phyloP scores from a whole-genome alignment of 2,888 invertebrate genomes.

The Apodemia mormo region DNA sequence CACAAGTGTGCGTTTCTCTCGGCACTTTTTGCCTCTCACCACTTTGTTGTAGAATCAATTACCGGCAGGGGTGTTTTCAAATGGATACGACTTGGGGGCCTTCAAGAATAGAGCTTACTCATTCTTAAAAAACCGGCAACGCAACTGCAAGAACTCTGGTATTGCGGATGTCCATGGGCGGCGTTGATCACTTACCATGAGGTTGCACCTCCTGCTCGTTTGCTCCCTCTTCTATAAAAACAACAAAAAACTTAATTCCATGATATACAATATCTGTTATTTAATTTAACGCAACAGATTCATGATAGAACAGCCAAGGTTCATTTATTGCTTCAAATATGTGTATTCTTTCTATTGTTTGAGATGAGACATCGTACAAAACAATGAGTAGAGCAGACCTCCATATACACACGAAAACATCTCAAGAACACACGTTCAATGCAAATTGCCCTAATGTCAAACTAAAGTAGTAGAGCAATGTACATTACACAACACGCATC shows the following conservation, averaged over 20 bases:
- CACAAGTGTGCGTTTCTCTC: too few species aligned
- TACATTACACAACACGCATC: slow-evolving; percentile 68
- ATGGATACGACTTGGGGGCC: too few species aligned
- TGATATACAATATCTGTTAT: neutral
- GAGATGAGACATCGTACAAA: slow-evolving; percentile 35
- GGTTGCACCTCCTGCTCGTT: too few species aligned
- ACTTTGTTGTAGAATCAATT: too few species aligned
- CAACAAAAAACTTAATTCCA: neutral
- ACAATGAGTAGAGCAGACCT: slow-evolving; percentile 49
- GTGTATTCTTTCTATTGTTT: slow-evolving; percentile 34
- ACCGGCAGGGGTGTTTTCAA: too few species aligned
- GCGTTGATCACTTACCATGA: too few species aligned
- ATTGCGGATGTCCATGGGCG: too few species aligned
- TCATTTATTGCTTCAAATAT: slow-evolving; percentile 21
- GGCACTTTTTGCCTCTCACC: too few species aligned
- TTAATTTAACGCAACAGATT: slow-evolving; percentile 2
- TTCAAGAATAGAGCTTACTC: too few species aligned
- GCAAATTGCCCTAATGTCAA: slow-evolving; percentile 66
- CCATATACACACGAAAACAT: slow-evolving; percentile 47
- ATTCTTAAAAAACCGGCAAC: too few species aligned
- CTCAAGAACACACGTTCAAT: slow-evolving; percentile 60
- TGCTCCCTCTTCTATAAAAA: too few species aligned
- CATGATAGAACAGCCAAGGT: slow-evolving; percentile 19
- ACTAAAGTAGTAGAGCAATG: slow-evolving; percentile 37
- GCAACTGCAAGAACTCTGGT: too few species aligned